A percentile compares a stretch with the other conserved stretches of the same genome.
These are phyloP conservation scores for Oasisia sp. DNA, from an alignment of 2,888 invertebrate genomes.

Conservation along the genomic window DNA sequence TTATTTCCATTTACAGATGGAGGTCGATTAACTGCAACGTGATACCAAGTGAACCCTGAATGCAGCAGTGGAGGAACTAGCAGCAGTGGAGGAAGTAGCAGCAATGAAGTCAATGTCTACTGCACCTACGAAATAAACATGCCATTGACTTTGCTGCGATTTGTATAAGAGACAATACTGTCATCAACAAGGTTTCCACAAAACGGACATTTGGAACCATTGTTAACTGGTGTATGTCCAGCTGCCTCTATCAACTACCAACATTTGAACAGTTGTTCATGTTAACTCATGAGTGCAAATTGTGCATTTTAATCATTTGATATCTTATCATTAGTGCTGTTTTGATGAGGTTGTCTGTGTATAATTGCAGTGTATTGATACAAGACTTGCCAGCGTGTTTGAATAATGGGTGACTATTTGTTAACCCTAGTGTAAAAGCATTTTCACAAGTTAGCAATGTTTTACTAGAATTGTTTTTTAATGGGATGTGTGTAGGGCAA, in stretches of 20 bases:
- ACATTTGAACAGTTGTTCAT: background rate
- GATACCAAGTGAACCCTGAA: background rate
- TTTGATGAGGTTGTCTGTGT: background rate
- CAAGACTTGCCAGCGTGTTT: background rate
- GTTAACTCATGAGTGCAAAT: background rate
- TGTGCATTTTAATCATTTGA: background rate
- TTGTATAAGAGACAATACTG: background rate
- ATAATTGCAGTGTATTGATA: background rate
- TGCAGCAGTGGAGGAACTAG: background rate
- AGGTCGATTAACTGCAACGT: background rate
- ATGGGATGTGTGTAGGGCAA: background rate
- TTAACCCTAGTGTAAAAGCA: background rate
- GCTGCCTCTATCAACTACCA: background rate
- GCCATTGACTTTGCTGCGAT: background rate
- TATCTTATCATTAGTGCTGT: background rate
- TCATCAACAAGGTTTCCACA: background rate
- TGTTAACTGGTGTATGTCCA: background rate
- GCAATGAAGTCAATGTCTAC: background rate
- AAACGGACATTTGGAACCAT: background rate
- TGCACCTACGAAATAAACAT: background rate
- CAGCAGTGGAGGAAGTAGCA: background rate
- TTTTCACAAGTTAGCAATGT: background rate
- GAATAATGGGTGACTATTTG: background rate
- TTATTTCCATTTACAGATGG: background rate
- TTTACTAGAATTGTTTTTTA: slow-evolving; percentile 5